Evolutionary conservation across 2,113 vertebrate genomes (phyloP).

Genomic region (Halcyon senegalensis): DNA sequence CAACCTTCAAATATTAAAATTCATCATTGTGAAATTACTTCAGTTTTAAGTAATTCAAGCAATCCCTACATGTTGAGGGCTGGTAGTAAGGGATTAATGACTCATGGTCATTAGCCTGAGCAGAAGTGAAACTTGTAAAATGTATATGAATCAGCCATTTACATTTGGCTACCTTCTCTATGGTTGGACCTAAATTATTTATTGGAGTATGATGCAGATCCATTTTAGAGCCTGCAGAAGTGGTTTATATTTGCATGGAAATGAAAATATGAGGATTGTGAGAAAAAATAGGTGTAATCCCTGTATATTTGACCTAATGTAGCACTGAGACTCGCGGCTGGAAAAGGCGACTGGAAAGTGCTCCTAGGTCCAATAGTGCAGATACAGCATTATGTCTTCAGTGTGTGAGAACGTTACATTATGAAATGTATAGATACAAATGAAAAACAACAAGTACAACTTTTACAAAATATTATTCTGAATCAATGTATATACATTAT

Average conservation of each 20-base stretch:
- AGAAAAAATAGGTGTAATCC: background rate
- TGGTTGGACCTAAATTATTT: background rate
- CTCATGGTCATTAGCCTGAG: background rate
- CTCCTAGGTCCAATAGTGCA: background rate
- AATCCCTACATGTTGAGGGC: background rate
- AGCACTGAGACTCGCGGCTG: background rate
- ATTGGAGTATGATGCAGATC: background rate
- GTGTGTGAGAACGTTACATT: background rate
- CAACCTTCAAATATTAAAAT: background rate
- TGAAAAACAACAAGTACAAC: background rate
- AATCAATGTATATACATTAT: constrained; percentile 23
- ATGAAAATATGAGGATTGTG: background rate
- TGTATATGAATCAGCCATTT: background rate
- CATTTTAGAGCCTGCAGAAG: background rate
- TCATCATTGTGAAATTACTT: background rate
- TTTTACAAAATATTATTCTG: constrained; percentile 24
- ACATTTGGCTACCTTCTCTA: background rate
- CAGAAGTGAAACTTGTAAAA: background rate
- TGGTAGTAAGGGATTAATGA: background rate
- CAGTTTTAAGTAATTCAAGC: background rate
- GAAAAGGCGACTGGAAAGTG: background rate
- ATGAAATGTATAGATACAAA: background rate
- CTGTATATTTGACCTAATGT: background rate
- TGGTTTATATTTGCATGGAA: background rate
- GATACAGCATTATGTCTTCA: background rate